These are phyloP conservation scores for Gymnoscelis rufifasciata DNA, from an alignment of 2,888 invertebrate genomes.

Conservation along the genomic window DNA sequence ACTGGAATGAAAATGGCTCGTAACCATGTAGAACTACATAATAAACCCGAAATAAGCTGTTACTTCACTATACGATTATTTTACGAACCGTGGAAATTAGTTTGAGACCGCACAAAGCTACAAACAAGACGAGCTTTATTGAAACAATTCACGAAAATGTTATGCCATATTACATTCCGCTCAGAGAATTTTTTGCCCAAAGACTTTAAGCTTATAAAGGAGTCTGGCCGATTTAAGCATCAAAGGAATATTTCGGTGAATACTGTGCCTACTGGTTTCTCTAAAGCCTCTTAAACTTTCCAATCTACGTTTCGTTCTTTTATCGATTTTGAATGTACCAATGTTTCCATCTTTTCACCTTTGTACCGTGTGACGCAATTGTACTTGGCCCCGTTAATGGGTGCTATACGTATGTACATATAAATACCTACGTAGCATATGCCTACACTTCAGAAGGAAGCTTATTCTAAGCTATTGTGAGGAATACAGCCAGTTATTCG, in stretches of 20 bases:
- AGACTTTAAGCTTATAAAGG: conserved; percentile 4
- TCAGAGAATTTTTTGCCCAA: neutral
- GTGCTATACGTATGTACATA: too few species aligned
- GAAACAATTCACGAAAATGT: neutral
- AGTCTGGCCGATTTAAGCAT: conserved; percentile 1
- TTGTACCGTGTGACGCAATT: conserved; percentile 2
- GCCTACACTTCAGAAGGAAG: neutral
- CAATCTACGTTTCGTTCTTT: conserved; percentile 1
- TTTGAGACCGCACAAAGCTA: too few species aligned
- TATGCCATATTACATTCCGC: neutral
- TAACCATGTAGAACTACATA: too few species aligned
- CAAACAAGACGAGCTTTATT: too few species aligned
- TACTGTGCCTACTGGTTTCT: neutral
- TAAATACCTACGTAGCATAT: neutral
- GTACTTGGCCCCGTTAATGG: conserved; percentile 3
- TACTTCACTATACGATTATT: too few species aligned
- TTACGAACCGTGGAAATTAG: too few species aligned
- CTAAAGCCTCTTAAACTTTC: conserved; percentile 1
- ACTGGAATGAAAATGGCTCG: too few species aligned
- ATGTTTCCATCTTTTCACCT: conserved; percentile 2
- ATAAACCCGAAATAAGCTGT: too few species aligned
- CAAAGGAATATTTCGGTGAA: conserved; percentile 2
- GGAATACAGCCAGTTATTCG: conserved; percentile 10
- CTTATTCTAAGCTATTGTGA: conserved; percentile 10
- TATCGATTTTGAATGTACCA: conserved; percentile 3